Evolutionary conservation across 2,113 vertebrate genomes (phyloP).

Genomic region (Cavia porcellus): DNA sequence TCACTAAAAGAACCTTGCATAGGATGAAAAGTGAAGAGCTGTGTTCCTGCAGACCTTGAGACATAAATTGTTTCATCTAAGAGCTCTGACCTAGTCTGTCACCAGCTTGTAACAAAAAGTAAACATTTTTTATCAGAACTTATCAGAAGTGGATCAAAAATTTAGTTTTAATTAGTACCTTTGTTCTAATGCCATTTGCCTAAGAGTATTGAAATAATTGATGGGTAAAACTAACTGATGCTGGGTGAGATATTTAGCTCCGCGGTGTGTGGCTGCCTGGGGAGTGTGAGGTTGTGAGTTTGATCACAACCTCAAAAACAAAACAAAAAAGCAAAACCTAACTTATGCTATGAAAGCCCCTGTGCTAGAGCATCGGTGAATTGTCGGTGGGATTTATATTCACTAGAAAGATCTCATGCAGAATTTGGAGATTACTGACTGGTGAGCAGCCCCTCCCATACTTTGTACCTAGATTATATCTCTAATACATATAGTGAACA

Average conservation of each 20-base stretch:
- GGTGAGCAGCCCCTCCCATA: not conserved
- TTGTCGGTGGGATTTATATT: conserved; percentile 23
- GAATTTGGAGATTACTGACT: not conserved
- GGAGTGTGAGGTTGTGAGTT: too few relatives aligned
- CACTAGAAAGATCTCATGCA: not conserved
- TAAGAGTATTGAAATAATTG: conserved; percentile 53
- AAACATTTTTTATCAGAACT: conserved; percentile 44
- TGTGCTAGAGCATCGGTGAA: not conserved
- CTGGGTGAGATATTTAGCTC: not conserved
- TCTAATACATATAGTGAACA: not conserved
- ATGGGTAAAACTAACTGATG: conserved; percentile 51
- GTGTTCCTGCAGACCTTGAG: not conserved
- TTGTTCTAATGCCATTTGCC: conserved; percentile 50
- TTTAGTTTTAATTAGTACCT: conserved; percentile 48
- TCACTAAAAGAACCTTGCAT: not conserved
- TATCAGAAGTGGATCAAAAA: conserved; percentile 62
- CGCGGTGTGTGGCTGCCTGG: too few relatives aligned
- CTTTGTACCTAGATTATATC: not conserved
- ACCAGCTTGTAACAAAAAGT: conserved; percentile 27
- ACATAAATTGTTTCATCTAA: not conserved
- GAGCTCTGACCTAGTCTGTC: not conserved
- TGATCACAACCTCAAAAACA: too few relatives aligned
- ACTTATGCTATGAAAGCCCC: not conserved
- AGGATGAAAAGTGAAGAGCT: not conserved
- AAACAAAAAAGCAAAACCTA: not conserved